Evolutionary conservation across 2,888 invertebrate genomes (phyloP), one percentile per base, ranked within the genome.

Genomic region (Eremobia ochroleuca): DNA sequence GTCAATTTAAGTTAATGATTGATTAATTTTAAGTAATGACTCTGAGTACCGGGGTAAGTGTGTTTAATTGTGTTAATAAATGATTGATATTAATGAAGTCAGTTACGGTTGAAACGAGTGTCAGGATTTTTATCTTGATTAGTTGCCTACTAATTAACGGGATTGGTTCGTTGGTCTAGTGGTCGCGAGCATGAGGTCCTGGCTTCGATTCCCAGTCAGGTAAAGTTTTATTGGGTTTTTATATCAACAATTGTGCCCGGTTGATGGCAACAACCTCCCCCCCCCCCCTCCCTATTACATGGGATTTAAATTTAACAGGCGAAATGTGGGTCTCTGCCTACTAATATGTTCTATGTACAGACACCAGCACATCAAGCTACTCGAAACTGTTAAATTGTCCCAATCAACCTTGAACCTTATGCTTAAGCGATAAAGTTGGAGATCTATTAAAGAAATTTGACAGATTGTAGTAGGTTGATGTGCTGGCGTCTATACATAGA

Each of bases 11-110:
- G n/a, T n/a, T n/a, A n/a, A n/a, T n/a, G n/a, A n/a, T n/a, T n/a
- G n/a, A n/a, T n/a, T n/a, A n/a, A n/a, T n/a, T n/a, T n/a, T n/a
- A n/a, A n/a, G n/a, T n/a, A n/a, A n/a, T n/a, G n/a, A n/a, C n/a
- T n/a, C n/a, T n/a, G n/a, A n/a, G n/a, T n/a, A n/a, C n/a, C n/a
- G 58, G 62, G 55, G 59, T 76, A 70, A 74, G 67, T 79, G 34
- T 34, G 66, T 70, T 28, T 75, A 61, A 76, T 77, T 85, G 77
- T 73, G 70, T 66, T 59, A 75, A 76, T 52, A 55, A 61, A 75
- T 65, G 52, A 64, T 78, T 4, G 59, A 65, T 68, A 58, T 74
- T 58, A 43, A 75, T 70, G 25, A 77, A 21, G 28, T 52, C 31
- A 15, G 21, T 52, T 74, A 73, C 65, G 5, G 21, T 46, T 37